These are phyloP conservation scores for Phoxinus phoxinus DNA, from an alignment of 2,113 vertebrate genomes.

Conservation along the genomic window DNA sequence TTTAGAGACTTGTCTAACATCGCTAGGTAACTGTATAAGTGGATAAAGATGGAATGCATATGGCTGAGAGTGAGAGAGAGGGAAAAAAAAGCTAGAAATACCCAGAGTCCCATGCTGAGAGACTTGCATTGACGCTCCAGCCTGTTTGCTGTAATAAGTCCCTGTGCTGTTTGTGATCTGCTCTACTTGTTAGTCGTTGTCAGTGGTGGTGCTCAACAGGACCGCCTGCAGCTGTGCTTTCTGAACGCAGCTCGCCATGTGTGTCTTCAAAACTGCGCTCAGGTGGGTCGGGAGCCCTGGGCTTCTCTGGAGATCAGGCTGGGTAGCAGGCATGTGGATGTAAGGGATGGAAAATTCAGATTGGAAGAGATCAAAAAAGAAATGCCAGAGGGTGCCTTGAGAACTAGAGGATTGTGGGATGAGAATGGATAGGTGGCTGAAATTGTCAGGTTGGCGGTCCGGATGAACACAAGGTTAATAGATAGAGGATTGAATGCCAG, in stretches of 20 bases:
- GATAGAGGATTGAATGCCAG: not conserved
- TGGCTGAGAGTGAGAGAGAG: not conserved
- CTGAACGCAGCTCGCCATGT: slow-evolving; percentile 8
- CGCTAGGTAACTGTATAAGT: not conserved
- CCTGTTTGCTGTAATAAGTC: slow-evolving; percentile 38
- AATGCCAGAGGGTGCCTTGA: not conserved
- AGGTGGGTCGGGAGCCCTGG: slow-evolving; percentile 20
- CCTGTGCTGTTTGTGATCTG: slow-evolving; percentile 41
- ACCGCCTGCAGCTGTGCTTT: slow-evolving; percentile 34
- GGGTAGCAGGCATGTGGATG: slow-evolving; percentile 12
- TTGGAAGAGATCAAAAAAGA: slow-evolving; percentile 24
- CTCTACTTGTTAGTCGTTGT: slow-evolving; percentile 52
- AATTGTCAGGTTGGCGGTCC: not conserved
- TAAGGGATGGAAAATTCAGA: slow-evolving; percentile 17
- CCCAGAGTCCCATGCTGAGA: not conserved
- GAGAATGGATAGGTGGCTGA: not conserved
- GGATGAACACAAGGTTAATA: not conserved
- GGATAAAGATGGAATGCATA: slow-evolving; percentile 14
- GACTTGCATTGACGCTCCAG: not conserved
- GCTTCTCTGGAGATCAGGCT: slow-evolving; percentile 38
- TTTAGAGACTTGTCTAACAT: slow-evolving; percentile 2
- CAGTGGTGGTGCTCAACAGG: slow-evolving; percentile 34
- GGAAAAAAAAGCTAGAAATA: not conserved
- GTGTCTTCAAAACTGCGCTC: slow-evolving; percentile 6
- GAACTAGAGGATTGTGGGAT: slow-evolving; percentile 22